Conservation (phyloP, 2,113 vertebrate species). For the Oreochromis spilurus region DNA sequence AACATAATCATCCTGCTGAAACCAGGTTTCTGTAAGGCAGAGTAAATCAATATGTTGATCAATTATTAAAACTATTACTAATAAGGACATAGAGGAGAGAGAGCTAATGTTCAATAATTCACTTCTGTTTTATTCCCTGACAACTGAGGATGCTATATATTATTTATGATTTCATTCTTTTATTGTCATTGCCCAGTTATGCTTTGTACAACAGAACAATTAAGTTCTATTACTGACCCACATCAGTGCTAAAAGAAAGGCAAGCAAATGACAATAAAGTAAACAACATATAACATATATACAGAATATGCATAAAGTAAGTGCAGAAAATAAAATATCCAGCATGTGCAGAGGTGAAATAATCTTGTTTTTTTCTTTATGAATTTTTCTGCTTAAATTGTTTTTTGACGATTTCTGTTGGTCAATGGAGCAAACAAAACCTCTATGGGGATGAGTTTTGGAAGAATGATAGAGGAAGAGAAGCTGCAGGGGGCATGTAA, state of each 20-base stretch:
- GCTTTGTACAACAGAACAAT: neutral
- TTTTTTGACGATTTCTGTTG: neutral
- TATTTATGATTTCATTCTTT: neutral
- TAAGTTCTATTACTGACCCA: neutral
- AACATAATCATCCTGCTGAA: neutral
- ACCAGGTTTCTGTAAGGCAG: neutral
- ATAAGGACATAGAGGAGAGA: neutral
- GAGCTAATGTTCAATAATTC: neutral
- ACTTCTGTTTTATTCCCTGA: neutral
- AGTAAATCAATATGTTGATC: neutral
- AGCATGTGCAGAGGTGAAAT: neutral
- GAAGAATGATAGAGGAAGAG: neutral
- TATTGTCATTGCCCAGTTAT: neutral
- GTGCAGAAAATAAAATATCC: neutral
- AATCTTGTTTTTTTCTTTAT: neutral
- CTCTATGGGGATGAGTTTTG: neutral
- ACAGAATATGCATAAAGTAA: neutral
- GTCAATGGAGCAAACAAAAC: neutral
- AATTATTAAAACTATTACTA: neutral
- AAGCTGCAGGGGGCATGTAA: neutral
- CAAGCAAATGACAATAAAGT: neutral
- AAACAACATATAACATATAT: neutral
- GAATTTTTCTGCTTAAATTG: neutral
- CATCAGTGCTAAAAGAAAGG: too few species aligned
- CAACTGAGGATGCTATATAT: neutral